Evolutionary conservation across 2,888 invertebrate species (phyloP), one percentile per base, ranked within the genome.

Genomic region (Thera britannica): DNA sequence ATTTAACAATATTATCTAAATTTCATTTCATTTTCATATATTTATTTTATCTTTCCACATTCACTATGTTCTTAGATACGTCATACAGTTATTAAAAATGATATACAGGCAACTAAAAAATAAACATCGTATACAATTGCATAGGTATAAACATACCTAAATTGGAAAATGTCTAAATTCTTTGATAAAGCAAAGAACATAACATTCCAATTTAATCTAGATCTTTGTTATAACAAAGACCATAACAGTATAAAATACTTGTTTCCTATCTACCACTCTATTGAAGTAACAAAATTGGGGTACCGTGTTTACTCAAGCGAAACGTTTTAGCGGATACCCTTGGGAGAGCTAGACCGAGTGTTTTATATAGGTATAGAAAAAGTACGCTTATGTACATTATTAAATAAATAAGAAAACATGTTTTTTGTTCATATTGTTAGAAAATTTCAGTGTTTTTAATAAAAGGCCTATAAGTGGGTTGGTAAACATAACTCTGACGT

Each of bases 271-370:
- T 46, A 41, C 51, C 62, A 60, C 62, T 67, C 57, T 67, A 72
- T 62, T 60, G 65, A 61, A 67, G 59, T 68, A 62, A 67, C 67
- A 58, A 54, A 67, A 72, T 72, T 67, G 70, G 67, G 72, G 67
- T 70, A 3, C 63, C 51, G 59, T 67, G 70, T 72, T 72, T 72
- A 62, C 63, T 70, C 65, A 67, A 70, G 57, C 65, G 65, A 58
- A 72, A 72, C 62, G 70, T 55, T 70, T 67, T 67, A 65, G 68
- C 69, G 60, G 54, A 49, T 63, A 72, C 72, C 72, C 65, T 67
- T 3, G 62, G 64, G 70, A 62, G 57, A 58, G 59, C 62, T 57
- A 68, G 51, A 57, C 63, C 48, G 34, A 55, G 56, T 52, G 57
- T n/a, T 52, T 52, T 52, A 34, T 46, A 49, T n/a, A 48, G 48